Base-by-base conservation (phyloP, 2,888 invertebrate species). In the Adineta ricciae region DNA sequence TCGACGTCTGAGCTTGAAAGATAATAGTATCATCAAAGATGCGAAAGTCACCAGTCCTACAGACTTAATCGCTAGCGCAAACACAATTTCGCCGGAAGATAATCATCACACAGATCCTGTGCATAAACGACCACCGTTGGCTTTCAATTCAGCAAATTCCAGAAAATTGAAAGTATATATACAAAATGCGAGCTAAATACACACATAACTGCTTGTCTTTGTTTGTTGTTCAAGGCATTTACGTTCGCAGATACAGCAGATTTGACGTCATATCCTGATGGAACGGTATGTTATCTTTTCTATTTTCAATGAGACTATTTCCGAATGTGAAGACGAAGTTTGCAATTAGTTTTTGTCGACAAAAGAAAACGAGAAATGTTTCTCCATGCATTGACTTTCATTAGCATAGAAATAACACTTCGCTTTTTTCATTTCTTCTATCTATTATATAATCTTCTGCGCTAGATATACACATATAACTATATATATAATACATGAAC, bases 1-100 rank as follows among this genome's bases (percentile, higher is more conserved):
- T 41, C 78, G 78, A 41, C 78, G 78, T 41, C 41, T 78, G 2
- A 78, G 78, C n/a, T 78, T 78, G 41, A 78, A 78, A 41, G 78
- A 78, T 78, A 41, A 41, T 78, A 78, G 41, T 41, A 78, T 9
- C 3, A 78, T 16, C n/a, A 38, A 38, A 78, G 41, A 41, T 41
- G 21, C 16, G 19, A 73, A 36, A 41, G 38, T 24, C 36, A 3
- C 41, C 36, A 36, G 38, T 73, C 24, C 2, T 19, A 14, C 0
- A 41, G n/a, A 78, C 41, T n/a, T 24, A 41, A 5, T 38, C 5
- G 8, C 38, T 24, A 78, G 0, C 24, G 24, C 78, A 9, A 41
- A 38, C 38, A 24, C 78, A 8, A 41, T 9, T 41, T 24, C n/a
- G 11, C 11, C 78, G 41, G 4, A 27, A 36, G 36, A 64, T 64